Evolutionary conservation across 1,140 invertebrate species (phyloP).

Genomic region (Drosophila melanogaster): DNA sequence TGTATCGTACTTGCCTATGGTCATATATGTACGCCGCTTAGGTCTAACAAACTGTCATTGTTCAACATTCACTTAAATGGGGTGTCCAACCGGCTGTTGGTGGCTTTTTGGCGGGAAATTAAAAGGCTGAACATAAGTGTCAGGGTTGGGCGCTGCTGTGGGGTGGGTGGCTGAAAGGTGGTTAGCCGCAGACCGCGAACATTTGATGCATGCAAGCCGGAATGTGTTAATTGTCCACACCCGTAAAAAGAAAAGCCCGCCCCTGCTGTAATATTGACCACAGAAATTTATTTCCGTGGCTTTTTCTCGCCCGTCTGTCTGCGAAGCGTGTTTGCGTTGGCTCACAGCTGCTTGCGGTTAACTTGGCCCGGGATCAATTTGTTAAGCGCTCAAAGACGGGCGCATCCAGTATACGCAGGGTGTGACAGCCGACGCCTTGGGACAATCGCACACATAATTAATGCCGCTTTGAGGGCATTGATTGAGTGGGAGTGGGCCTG

Average conservation of each 20-base stretch:
- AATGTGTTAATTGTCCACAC: slow-evolving; percentile 60
- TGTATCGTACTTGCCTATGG: slow-evolving; percentile 50
- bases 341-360: slow-evolving; percentile 43
- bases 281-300: slow-evolving; percentile 39
- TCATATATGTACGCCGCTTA: slow-evolving; percentile 53
- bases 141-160: not conserved
- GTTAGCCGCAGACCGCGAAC: slow-evolving; percentile 66
- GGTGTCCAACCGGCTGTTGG: slow-evolving; percentile 16
- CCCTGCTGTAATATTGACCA: slow-evolving; percentile 15
- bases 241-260: slow-evolving; percentile 29
- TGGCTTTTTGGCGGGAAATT: slow-evolving; percentile 27
- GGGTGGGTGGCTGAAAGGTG: slow-evolving; percentile 45
- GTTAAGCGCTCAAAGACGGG: slow-evolving; percentile 31
- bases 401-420: slow-evolving; percentile 24
- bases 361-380: slow-evolving; percentile 28
- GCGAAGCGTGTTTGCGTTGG: slow-evolving; percentile 24
- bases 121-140: slow-evolving; percentile 25
- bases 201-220: slow-evolving; percentile 55
- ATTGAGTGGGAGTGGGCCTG: slow-evolving; percentile 20
- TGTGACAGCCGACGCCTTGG: slow-evolving; percentile 32
- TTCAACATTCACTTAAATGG: slow-evolving; percentile 39
- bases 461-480: slow-evolving; percentile 58
- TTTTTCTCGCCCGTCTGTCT: slow-evolving; percentile 18
- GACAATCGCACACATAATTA: slow-evolving; percentile 50
- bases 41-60: slow-evolving; percentile 45